phyloP scores from a whole-genome alignment of 2,888 invertebrate species.

The Zhengitettix transpicula region DNA sequence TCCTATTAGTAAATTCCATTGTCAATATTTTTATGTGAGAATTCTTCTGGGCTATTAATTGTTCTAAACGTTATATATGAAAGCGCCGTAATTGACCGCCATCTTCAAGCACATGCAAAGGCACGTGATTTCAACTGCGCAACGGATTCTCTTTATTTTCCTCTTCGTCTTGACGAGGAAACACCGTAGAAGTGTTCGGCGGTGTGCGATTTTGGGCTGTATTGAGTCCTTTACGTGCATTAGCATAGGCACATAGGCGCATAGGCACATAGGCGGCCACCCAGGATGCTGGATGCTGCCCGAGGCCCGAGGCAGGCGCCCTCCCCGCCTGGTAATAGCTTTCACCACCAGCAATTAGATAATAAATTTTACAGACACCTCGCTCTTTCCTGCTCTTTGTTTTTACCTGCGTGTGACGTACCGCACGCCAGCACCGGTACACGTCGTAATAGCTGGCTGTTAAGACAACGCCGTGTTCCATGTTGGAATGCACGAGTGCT shows the following conservation, averaged over 20 bases:
- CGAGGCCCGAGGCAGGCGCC: background rate
- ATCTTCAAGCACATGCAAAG: too few species aligned
- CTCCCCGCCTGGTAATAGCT: slow-evolving; percentile 15
- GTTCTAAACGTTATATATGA: too few species aligned
- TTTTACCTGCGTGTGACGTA: slow-evolving; percentile 1
- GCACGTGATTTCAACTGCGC: background rate
- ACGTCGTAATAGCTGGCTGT: too few species aligned
- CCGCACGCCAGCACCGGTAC: background rate
- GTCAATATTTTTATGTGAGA: too few species aligned
- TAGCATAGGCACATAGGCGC: background rate
- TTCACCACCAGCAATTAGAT: slow-evolving; percentile 21
- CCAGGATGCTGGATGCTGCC: slow-evolving; percentile 5
- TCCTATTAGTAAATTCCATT: too few species aligned
- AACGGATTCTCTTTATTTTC: background rate
- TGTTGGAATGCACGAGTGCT: too few species aligned
- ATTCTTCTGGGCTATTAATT: too few species aligned
- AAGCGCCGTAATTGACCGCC: too few species aligned
- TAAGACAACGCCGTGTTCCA: too few species aligned
- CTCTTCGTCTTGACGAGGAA: too few species aligned
- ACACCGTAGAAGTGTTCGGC: too few species aligned
- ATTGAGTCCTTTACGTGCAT: background rate
- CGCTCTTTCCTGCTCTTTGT: background rate
- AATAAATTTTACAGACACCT: slow-evolving; percentile 18
- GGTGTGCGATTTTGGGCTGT: background rate
- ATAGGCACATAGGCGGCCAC: slow-evolving; percentile 4